Conservation (phyloP, 2,888 invertebrate genomes). For the Caenorhabditis sp. region DNA sequence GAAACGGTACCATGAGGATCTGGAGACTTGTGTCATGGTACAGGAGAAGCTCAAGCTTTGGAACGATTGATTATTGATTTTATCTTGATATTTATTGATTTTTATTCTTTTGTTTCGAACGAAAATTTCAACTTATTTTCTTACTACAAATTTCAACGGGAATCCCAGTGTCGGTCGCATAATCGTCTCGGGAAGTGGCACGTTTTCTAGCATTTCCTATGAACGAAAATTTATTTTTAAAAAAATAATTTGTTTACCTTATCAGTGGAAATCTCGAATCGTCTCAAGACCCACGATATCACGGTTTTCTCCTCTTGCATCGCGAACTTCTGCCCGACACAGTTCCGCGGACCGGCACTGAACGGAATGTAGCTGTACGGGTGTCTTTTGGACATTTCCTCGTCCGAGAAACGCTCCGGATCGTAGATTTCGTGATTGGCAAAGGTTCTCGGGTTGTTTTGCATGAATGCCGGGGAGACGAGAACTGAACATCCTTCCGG, state of each 20-base stretch:
- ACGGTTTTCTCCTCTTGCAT: slow-evolving; percentile 83
- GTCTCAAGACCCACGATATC: slow-evolving; percentile 83
- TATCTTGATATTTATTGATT: slow-evolving; percentile 7
- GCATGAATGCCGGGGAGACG: slow-evolving; percentile 69
- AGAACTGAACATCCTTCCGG: slow-evolving; percentile 68
- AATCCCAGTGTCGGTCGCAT: slow-evolving; percentile 70
- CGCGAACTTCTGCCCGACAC: slow-evolving; percentile 83
- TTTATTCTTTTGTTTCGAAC: neutral
- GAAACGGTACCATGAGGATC: too few relatives aligned
- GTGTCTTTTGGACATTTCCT: slow-evolving; percentile 80
- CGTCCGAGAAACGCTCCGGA: slow-evolving; percentile 69
- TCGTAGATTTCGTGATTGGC: slow-evolving; percentile 54
- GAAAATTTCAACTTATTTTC: too few relatives aligned
- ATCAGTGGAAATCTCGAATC: slow-evolving; percentile 72
- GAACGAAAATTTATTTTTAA: too few relatives aligned
- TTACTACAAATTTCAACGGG: slow-evolving; percentile 52
- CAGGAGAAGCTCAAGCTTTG: too few relatives aligned
- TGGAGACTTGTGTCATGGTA: too few relatives aligned
- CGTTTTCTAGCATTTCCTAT: slow-evolving; percentile 64
- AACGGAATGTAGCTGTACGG: slow-evolving; percentile 85
- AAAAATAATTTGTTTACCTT: too few relatives aligned
- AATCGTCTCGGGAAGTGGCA: slow-evolving; percentile 73
- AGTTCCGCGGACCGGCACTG: slow-evolving; percentile 85
- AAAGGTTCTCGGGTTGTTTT: slow-evolving; percentile 62
- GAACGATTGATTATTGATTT: neutral